These are phyloP conservation scores for Pristionchus japonicus DNA, from an alignment of 2,888 invertebrate species.

Conservation along the genomic window DNA sequence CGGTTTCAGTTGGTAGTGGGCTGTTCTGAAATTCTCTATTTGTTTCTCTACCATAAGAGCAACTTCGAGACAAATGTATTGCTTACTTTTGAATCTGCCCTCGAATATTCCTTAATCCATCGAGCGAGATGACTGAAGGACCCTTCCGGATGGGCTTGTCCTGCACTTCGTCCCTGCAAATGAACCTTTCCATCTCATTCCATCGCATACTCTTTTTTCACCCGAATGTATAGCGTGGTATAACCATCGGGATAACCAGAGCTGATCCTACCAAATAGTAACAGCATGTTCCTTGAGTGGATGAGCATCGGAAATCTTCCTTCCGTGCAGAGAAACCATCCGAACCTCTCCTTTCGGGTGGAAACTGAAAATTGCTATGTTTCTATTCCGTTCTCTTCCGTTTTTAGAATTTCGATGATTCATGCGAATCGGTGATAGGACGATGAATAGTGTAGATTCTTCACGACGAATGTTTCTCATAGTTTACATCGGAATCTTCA, in stretches of 20 bases:
- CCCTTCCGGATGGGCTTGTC: conserved; percentile 2
- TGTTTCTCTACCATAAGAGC: too few relatives aligned
- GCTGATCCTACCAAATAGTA: not conserved
- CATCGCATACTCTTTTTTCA: not conserved
- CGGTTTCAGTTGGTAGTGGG: conserved; percentile 26
- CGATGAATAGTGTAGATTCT: too few relatives aligned
- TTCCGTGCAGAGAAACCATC: not conserved
- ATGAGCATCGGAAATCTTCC: conserved; percentile 16
- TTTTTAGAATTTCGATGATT: not conserved
- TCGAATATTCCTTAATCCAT: conserved; percentile 6
- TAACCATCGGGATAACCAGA: not conserved
- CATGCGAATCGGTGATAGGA: too few relatives aligned
- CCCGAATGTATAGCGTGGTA: not conserved
- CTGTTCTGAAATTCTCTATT: not conserved
- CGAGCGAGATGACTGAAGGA: conserved; percentile 3
- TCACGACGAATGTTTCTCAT: too few relatives aligned
- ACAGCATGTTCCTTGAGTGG: not conserved
- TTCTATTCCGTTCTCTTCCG: not conserved
- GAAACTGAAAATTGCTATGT: not conserved
- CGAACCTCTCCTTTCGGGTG: conserved; percentile 1
- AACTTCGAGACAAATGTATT: not conserved
- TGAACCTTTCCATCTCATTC: too few relatives aligned
- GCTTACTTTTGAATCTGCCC: conserved; percentile 20
- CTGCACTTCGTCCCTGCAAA: not conserved
- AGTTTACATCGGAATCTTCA: too few relatives aligned